phyloP scores from a whole-genome alignment of 2,888 invertebrate genomes.

The Schrankia costaestrigalis region DNA sequence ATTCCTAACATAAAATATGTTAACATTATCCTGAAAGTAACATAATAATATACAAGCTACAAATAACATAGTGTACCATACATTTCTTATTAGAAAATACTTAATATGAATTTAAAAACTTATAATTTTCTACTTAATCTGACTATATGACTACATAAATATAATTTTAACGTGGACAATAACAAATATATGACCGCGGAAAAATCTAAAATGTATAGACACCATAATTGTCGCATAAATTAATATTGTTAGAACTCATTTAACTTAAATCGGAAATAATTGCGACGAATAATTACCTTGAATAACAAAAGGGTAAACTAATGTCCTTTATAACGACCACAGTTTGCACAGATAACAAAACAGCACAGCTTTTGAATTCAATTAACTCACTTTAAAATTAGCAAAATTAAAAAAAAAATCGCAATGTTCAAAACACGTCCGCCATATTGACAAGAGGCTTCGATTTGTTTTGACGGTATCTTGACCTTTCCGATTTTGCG shows the following conservation, averaged over 20 bases:
- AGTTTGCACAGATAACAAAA: constrained; percentile 18
- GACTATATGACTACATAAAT: too few species aligned
- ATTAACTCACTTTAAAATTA: constrained; percentile 22
- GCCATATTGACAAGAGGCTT: constrained; percentile 74
- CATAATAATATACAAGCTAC: too few species aligned
- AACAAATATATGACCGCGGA: too few species aligned
- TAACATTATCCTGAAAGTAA: too few species aligned
- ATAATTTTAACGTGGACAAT: too few species aligned
- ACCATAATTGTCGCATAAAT: constrained; percentile 35
- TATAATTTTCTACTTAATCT: too few species aligned
- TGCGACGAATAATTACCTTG: constrained; percentile 24
- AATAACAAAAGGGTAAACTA: constrained; percentile 26
- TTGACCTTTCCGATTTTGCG: constrained; percentile 75
- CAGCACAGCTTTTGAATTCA: constrained; percentile 14
- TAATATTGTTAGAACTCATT: constrained; percentile 18
- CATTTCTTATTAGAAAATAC: too few species aligned
- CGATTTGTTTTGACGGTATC: constrained; percentile 79
- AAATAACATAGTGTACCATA: too few species aligned
- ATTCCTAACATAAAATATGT: too few species aligned
- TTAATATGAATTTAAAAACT: too few species aligned
- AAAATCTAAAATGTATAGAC: constrained; percentile 18
- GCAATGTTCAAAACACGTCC: constrained; percentile 53
- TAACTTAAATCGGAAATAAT: constrained; percentile 16
- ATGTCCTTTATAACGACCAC: constrained; percentile 13
- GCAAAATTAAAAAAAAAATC: constrained; percentile 42